Evolutionary conservation across 35 echinoderm and acorn worm genomes (phyloP), one percentile per base, ranked within the genome.

Genomic region (Nesometra sesokonis): DNA sequence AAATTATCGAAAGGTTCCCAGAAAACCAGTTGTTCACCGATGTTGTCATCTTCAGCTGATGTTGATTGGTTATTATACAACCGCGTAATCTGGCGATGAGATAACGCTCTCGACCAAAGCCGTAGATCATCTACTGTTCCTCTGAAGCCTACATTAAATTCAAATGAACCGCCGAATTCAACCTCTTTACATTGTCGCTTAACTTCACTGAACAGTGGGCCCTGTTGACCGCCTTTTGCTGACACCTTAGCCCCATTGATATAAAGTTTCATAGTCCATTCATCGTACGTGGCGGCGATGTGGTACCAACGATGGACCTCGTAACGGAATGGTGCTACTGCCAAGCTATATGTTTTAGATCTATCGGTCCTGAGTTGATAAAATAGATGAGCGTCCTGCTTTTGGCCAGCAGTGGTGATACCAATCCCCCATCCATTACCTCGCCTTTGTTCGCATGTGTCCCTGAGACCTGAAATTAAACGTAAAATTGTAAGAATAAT

Each of bases 241-340:
- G 57, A 86, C 0, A 99, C 88, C 80, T 89, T 89, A n/a, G 96
- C 96, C 9, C 96, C 93, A 85, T 99, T 87, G n/a, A 94, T 84
- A 78, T 90, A 99, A 17, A 99, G 90, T 52, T 76, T 91, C 85
- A 92, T 86, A 32, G 29, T 81, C 27, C 37, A 36, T 29, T 93
- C 96, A 79, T 94, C 88, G 77, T 94, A 99, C 17, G 92, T 90
- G 3, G 86, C 93, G 23, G 93, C 88, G 15, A 99, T n/a, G 82
- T 99, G 93, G 3, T 87, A 78, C 96, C 96, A 99, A 19, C 82
- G 78, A 77, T 94, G 89, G 5, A 82, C 82, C 78, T 89, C 37
- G 78, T 94, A 99, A 0, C 77, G 77, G 30, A 67, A 47, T 11
- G 89, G 85, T 0, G 90, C 77, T 21, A 35, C 43, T 37, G 93